Percentiles rank a stretch among this genome's conserved stretches.
Conservation (phyloP, 2,888 invertebrate genomes). For the Itoplectis maculator region DNA sequence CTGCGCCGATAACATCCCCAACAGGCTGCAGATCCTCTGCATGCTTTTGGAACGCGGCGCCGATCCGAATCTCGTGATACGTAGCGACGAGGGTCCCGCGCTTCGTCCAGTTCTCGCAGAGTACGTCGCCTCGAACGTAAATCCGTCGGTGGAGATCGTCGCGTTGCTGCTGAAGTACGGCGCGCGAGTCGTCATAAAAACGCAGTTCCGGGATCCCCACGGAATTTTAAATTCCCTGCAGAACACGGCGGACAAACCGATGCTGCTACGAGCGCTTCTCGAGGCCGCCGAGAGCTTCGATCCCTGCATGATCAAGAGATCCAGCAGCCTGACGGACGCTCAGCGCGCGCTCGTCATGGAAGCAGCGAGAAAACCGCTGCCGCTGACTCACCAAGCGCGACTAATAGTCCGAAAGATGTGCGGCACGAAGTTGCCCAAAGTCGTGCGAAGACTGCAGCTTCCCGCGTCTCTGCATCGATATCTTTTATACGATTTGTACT, state of each 20-base stretch:
- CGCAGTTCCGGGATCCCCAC: constrained; percentile 93
- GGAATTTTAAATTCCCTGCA: constrained; percentile 93
- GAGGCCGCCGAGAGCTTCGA: constrained; percentile 93
- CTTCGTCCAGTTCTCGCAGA: constrained; percentile 93
- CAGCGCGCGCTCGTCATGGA: constrained; percentile 89
- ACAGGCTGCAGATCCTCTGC: constrained; percentile 88
- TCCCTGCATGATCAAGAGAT: constrained; percentile 91
- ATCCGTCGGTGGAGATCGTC: constrained; percentile 89
- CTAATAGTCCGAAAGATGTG: constrained; percentile 87
- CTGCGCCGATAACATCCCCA: constrained; percentile 91
- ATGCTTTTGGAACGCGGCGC: constrained; percentile 90
- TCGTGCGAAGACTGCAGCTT: constrained; percentile 87
- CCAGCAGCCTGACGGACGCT: constrained; percentile 87
- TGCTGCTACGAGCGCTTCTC: constrained; percentile 88
- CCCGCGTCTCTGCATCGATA: constrained; percentile 89
- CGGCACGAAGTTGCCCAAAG: constrained; percentile 86
- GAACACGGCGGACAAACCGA: constrained; percentile 86
- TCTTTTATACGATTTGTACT: constrained; percentile 88
- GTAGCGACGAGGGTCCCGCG: constrained; percentile 90
- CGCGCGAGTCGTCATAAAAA: constrained; percentile 92
- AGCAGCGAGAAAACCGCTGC: constrained; percentile 88
- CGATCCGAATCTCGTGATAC: constrained; percentile 91
- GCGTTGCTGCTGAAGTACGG: constrained; percentile 90
- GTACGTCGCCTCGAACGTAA: constrained; percentile 91
- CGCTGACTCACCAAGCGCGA: constrained; percentile 89